Evolutionary conservation across 2,113 vertebrate genomes (phyloP).

Genomic region (Cephalopterus ornatus): DNA sequence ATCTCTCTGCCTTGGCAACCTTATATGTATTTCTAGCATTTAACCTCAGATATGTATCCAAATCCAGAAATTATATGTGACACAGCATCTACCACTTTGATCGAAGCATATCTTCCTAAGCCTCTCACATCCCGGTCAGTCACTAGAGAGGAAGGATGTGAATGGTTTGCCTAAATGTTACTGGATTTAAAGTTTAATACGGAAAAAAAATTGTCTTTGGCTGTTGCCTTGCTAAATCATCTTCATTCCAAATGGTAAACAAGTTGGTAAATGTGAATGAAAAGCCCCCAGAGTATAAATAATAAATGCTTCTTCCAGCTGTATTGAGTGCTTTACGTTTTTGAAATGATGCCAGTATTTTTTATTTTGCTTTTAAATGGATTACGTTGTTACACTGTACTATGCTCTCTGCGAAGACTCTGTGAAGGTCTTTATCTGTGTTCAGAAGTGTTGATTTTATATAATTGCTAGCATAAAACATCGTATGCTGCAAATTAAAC

Average conservation of each 20-base stretch:
- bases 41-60: not conserved
- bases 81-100: not conserved
- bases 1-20: not conserved
- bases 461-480: slow-evolving; percentile 2
- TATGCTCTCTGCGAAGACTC: not conserved
- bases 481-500: slow-evolving; percentile 22
- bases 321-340: not conserved
- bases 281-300: slow-evolving; percentile 5
- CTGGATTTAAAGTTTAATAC: not conserved
- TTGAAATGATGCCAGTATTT: not conserved
- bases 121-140: not conserved
- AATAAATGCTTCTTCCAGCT: slow-evolving; percentile 35
- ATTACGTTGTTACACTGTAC: not conserved
- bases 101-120: not conserved
- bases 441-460: not conserved
- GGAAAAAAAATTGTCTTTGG: not conserved
- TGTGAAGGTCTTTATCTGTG: not conserved
- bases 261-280: slow-evolving; percentile 24
- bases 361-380: not conserved
- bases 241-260: slow-evolving; percentile 13
- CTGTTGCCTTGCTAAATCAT: slow-evolving; percentile 11
- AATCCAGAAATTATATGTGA: not conserved
- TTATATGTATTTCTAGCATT: not conserved
- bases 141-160: not conserved
- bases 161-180: not conserved